Percentiles rank a stretch among this genome's conserved stretches.
Conservation (phyloP, 2,113 vertebrate genomes). For the Misgurnus anguillicaudatus region DNA sequence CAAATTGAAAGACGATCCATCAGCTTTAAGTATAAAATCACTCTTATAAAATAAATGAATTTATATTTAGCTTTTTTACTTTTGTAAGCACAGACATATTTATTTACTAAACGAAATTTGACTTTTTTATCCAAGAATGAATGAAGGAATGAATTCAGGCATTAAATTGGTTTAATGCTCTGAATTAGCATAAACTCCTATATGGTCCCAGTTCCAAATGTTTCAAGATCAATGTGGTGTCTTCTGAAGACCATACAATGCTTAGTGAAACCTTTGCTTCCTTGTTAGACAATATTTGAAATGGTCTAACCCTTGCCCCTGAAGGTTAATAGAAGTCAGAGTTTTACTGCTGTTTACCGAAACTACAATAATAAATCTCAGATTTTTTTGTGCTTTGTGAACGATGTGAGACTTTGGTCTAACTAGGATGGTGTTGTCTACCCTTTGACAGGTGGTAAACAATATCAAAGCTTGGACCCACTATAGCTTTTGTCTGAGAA, state of each 20-base stretch:
- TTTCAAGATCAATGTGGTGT: neutral
- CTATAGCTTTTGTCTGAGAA: constrained; percentile 10
- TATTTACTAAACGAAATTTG: neutral
- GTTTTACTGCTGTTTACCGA: constrained; percentile 7
- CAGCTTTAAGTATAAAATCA: neutral
- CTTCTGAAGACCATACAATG: neutral
- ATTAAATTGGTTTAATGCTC: neutral
- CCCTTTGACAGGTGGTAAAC: neutral
- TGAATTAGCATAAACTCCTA: constrained; percentile 18
- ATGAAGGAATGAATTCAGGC: neutral
- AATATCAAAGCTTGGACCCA: neutral
- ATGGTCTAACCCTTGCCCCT: constrained; percentile 1
- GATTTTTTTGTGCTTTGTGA: constrained; percentile 13
- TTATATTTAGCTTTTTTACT: constrained; percentile 12
- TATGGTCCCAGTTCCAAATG: neutral
- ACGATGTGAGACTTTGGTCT: constrained; percentile 30
- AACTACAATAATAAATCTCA: constrained; percentile 18
- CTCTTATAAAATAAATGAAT: neutral
- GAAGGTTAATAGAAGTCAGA: neutral
- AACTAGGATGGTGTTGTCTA: neutral
- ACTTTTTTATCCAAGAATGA: neutral
- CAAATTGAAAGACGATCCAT: neutral
- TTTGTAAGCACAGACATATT: neutral
- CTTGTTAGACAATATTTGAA: constrained; percentile 12
- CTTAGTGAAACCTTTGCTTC: neutral